Conservation (phyloP, 2,888 invertebrate species). For the Spodoptera exigua region DNA sequence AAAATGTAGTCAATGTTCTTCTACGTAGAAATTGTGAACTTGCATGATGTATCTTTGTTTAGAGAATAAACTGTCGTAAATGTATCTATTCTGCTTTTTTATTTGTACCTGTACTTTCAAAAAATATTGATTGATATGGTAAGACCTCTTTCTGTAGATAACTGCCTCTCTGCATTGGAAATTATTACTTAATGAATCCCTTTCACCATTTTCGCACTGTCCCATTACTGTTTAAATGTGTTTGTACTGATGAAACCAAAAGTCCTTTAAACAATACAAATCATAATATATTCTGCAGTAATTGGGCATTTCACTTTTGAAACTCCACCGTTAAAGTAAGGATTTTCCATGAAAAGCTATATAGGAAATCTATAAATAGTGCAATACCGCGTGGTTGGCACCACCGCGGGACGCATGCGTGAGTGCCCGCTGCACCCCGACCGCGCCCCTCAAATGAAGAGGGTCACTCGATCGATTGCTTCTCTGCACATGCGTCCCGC, state of each 20-base stretch:
- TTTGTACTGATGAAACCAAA: neutral
- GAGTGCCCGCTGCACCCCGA: neutral
- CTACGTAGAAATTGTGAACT: neutral
- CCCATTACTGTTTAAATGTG: conserved; percentile 27
- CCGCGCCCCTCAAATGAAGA: no score
- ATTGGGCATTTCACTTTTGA: no score
- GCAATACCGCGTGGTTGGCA: neutral
- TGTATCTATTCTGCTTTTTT: conserved; percentile 31
- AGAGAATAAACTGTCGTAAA: conserved; percentile 34
- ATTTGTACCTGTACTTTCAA: conserved; percentile 24
- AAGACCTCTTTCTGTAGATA: neutral
- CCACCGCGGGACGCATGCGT: conserved; percentile 15
- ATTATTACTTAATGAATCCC: no score
- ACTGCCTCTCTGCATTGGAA: neutral
- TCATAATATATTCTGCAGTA: no score
- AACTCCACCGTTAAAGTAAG: no score
- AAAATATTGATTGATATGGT: conserved; percentile 7
- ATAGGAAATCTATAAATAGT: neutral
- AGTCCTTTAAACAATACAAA: no score
- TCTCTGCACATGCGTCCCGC: conserved; percentile 27
- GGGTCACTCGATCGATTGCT: conserved; percentile 31
- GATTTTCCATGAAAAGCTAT: neutral
- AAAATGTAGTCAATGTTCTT: conserved; percentile 35
- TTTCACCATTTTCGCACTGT: neutral
- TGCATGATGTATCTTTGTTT: conserved; percentile 43